Evolutionary conservation across 1,140 invertebrate species (phyloP).

Genomic region (Polypedilum pembai): DNA sequence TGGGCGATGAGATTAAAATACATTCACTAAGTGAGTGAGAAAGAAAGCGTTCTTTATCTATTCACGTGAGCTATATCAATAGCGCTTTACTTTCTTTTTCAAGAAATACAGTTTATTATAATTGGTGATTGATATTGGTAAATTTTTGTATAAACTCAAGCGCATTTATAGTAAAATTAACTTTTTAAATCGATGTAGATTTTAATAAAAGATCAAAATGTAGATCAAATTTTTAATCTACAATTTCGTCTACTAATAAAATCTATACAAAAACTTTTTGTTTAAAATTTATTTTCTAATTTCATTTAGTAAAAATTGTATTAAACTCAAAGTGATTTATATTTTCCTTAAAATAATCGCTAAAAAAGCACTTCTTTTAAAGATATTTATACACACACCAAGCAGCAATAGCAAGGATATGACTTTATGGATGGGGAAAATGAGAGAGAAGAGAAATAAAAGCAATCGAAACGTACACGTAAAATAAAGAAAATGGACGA

Average conservation of each 20-base stretch:
- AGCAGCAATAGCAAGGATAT: neutral
- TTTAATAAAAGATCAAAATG: too few relatives aligned
- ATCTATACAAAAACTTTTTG: too few relatives aligned
- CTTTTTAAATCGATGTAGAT: too few relatives aligned
- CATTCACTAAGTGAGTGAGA: neutral
- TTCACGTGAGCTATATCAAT: slow-evolving; percentile 17
- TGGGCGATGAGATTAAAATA: slow-evolving; percentile 17
- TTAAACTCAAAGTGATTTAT: too few relatives aligned
- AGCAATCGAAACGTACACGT: slow-evolving; percentile 10
- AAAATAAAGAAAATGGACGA: slow-evolving; percentile 18
- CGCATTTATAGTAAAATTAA: too few relatives aligned
- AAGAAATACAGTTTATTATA: too few relatives aligned
- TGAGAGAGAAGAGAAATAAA: slow-evolving; percentile 8
- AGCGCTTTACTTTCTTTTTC: neutral
- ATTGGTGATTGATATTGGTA: too few relatives aligned
- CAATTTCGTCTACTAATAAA: too few relatives aligned
- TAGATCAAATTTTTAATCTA: too few relatives aligned
- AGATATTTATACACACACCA: neutral
- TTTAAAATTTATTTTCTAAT: too few relatives aligned
- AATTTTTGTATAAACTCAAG: too few relatives aligned
- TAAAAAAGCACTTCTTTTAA: slow-evolving; percentile 12
- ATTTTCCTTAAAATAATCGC: neutral
- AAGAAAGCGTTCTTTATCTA: neutral
- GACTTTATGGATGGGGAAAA: neutral
- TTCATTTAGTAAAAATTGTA: too few relatives aligned